These are phyloP conservation scores for Trachops cirrhosus DNA, from an alignment of 2,797 vertebrate genomes.

Conservation along the genomic window DNA sequence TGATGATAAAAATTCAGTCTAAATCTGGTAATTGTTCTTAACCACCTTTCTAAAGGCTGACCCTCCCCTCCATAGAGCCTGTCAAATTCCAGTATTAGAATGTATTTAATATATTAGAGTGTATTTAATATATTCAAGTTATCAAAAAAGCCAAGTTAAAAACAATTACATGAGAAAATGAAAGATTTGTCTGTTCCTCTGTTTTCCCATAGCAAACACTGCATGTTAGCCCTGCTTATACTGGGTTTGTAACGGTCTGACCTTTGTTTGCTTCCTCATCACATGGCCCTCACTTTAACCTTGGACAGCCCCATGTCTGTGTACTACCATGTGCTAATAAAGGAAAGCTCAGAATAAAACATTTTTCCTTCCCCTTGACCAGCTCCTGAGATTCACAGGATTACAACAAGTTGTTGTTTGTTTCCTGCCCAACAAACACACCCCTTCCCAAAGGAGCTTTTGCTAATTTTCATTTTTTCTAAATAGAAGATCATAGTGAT, in stretches of 20 bases:
- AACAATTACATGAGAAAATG: not conserved
- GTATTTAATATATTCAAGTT: not conserved
- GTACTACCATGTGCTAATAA: not conserved
- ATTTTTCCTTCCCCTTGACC: not conserved
- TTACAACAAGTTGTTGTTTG: not conserved
- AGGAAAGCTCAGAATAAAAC: not conserved
- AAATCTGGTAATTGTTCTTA: not conserved
- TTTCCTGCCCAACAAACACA: not conserved
- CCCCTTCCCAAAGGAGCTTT: not conserved
- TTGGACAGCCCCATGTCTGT: not conserved
- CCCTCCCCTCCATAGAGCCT: not conserved
- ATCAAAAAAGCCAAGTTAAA: not conserved
- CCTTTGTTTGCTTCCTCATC: not conserved
- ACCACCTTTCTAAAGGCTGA: not conserved
- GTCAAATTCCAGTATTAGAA: not conserved
- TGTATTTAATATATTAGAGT: slow-evolving; percentile 5
- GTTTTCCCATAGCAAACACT: not conserved
- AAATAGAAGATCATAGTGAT: not conserved
- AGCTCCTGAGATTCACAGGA: not conserved
- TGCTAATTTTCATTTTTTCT: not conserved
- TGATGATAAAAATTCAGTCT: not conserved
- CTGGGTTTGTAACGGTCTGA: not conserved
- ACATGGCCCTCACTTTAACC: not conserved
- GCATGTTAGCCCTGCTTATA: not conserved
- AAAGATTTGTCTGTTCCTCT: not conserved